phyloP scores from a whole-genome alignment of 2,888 invertebrate species.

The Eupithecia vulgata region DNA sequence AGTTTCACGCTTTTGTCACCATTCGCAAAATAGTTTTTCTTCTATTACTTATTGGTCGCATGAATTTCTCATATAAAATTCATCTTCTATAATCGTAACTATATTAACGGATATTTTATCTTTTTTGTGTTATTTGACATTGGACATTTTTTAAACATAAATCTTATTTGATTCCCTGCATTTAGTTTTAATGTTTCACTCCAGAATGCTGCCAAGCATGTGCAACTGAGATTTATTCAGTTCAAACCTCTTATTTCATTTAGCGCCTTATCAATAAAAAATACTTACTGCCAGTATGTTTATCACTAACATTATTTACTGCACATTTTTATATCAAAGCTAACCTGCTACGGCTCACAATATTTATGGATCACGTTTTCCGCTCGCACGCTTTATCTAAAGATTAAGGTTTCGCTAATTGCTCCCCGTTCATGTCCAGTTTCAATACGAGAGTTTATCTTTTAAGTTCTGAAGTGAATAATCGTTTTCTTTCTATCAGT shows the following conservation, averaged over 20 bases:
- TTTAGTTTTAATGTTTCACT: not conserved
- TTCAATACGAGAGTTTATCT: conserved; percentile 44
- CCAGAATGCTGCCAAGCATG: not conserved
- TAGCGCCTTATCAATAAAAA: conserved; percentile 14
- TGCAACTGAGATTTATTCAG: conserved; percentile 4
- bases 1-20: conserved; percentile 4
- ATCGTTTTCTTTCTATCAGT: conserved; percentile 27
- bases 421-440: conserved; percentile 41
- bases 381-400: conserved; percentile 41
- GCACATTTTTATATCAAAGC: conserved; percentile 34
- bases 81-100: not conserved
- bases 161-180: not conserved
- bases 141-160: not conserved
- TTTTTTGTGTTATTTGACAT: not conserved
- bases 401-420: conserved; percentile 47
- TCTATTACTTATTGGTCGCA: not conserved
- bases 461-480: conserved; percentile 35
- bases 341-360: conserved; percentile 37
- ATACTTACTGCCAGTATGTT: conserved; percentile 17
- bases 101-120: not conserved
- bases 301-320: conserved; percentile 34
- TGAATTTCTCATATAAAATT: not conserved
- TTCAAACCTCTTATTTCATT: conserved; percentile 11
- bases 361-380: conserved; percentile 48
- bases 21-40: not conserved